These are phyloP conservation scores for Cryptoprocta ferox DNA, from an alignment of 2,797 vertebrate genomes.

Conservation along the genomic window DNA sequence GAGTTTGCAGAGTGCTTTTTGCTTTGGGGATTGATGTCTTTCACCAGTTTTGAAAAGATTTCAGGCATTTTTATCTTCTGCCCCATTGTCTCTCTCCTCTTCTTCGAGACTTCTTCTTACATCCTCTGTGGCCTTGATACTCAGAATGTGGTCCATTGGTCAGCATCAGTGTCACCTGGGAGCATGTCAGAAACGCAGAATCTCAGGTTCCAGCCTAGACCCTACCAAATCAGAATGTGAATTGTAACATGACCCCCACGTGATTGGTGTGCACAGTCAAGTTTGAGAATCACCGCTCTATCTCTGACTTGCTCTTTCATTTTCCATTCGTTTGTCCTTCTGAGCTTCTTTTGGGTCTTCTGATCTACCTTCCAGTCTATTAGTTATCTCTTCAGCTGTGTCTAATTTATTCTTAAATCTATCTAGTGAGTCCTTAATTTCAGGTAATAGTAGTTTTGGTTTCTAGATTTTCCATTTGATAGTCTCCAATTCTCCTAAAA, in stretches of 20 bases:
- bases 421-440: conserved; percentile 6
- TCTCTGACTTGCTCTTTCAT: background rate
- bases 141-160: background rate
- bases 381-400: conserved; percentile 22
- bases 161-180: background rate
- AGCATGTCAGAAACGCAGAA: conserved; percentile 39
- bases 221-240: background rate
- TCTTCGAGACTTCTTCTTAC: background rate
- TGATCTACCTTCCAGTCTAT: conserved; percentile 12
- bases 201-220: conserved; percentile 15
- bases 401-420: conserved; percentile 5
- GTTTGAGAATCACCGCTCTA: background rate
- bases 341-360: background rate
- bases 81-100: background rate
- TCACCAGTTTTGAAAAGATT: conserved; percentile 31
- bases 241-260: background rate
- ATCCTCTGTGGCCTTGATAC: background rate
- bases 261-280: background rate
- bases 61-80: background rate
- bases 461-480: conserved; percentile 5
- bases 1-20: conserved; percentile 4
- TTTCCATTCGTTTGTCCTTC: background rate
- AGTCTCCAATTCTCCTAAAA: conserved; percentile 24
- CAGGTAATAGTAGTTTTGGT: conserved; percentile 30
- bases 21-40: background rate